phyloP scores from a whole-genome alignment of 2,113 vertebrate species.

The Alethe diademata region DNA sequence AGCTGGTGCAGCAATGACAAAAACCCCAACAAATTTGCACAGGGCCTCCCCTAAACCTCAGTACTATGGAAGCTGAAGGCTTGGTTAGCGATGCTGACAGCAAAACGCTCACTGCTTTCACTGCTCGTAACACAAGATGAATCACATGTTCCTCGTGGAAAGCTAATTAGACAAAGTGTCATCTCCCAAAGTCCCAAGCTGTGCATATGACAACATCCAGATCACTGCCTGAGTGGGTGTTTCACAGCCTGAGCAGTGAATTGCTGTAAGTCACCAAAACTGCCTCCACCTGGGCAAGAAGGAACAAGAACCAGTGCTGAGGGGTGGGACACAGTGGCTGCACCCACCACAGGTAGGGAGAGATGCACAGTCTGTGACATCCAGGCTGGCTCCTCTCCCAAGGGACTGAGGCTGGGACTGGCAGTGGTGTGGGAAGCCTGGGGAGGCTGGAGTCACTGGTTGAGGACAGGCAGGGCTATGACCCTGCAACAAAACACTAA shows the following conservation, averaged over 20 bases:
- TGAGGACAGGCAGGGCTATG: neutral
- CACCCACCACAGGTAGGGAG: neutral
- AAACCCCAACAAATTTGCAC: neutral
- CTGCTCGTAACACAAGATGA: neutral
- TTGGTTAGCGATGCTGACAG: accelerated
- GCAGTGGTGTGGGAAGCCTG: neutral
- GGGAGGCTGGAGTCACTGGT: neutral
- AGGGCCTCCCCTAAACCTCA: accelerated
- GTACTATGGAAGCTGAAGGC: neutral
- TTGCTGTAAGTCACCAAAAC: neutral
- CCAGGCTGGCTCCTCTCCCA: neutral
- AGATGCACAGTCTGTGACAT: neutral
- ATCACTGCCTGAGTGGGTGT: neutral
- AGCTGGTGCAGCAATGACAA: neutral
- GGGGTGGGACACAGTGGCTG: neutral
- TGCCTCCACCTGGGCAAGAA: neutral
- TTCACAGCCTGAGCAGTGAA: neutral
- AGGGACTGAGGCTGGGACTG: too few relatives aligned
- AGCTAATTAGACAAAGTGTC: neutral
- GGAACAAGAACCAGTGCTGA: accelerated
- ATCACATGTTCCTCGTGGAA: neutral
- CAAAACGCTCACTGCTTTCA: neutral
- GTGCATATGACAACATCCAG: neutral
- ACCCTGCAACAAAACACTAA: neutral
- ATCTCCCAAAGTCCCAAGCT: neutral